These are phyloP conservation scores for Bimastos eiseni DNA, from an alignment of 2,888 invertebrate species.

Conservation along the genomic window DNA sequence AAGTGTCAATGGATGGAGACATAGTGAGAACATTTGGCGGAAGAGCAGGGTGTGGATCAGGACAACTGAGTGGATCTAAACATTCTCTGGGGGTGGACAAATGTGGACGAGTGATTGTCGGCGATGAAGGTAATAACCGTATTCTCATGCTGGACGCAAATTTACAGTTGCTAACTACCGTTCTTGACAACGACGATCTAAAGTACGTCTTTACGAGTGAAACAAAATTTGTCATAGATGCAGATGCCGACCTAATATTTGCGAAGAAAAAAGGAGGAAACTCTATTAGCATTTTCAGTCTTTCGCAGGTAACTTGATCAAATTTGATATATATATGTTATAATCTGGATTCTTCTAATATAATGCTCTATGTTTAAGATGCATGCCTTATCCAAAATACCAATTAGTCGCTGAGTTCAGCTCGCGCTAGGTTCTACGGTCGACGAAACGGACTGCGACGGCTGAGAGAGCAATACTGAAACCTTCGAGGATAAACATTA, in stretches of 20 bases:
- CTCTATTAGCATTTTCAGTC: not conserved
- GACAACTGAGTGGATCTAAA: not conserved
- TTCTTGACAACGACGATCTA: not conserved
- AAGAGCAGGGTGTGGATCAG: slow-evolving; percentile 4
- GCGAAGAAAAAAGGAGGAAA: not conserved
- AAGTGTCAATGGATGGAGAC: not conserved
- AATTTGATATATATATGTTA: not conserved
- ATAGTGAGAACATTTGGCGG: not conserved
- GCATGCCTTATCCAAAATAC: too few species aligned
- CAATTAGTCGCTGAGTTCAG: too few species aligned
- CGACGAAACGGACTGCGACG: too few species aligned
- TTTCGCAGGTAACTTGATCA: not conserved
- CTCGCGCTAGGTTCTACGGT: too few species aligned
- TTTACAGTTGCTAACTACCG: slow-evolving; percentile 3
- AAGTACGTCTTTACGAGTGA: not conserved
- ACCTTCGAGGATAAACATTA: too few species aligned
- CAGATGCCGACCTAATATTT: not conserved
- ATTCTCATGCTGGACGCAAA: not conserved
- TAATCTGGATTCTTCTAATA: too few species aligned
- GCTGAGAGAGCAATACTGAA: too few species aligned
- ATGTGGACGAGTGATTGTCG: slow-evolving; percentile 5
- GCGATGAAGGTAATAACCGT: not conserved
- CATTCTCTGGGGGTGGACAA: not conserved
- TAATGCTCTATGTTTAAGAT: too few species aligned
- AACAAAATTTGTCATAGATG: not conserved